A percentile compares a stretch with the other conserved stretches of the same genome.
phyloP scores from a whole-genome alignment of 1,140 invertebrate species.

The Antheraea mylitta region DNA sequence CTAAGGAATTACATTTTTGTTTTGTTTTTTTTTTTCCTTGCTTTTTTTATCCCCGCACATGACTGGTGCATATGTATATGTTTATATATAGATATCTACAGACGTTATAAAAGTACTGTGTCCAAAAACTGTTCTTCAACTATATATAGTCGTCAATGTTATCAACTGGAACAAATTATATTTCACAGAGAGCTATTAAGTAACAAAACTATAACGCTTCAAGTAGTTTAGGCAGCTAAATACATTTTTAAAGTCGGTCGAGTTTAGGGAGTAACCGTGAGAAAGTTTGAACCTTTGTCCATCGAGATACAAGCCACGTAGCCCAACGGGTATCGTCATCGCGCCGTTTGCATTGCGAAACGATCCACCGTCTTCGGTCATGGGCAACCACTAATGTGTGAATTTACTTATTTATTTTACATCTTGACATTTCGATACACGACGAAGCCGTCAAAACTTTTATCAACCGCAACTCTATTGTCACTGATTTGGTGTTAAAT shows the following conservation, averaged over 20 bases:
- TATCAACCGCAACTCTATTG: background rate
- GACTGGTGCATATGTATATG: too few species aligned
- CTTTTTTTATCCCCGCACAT: too few species aligned
- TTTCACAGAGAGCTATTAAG: too few species aligned
- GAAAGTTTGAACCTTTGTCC: conserved; percentile 7
- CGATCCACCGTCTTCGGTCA: conserved; percentile 10
- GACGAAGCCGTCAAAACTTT: background rate
- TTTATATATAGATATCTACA: too few species aligned
- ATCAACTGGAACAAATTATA: too few species aligned
- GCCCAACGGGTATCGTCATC: background rate
- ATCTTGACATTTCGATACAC: conserved; percentile 3
- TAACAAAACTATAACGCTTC: background rate
- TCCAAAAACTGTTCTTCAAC: too few species aligned
- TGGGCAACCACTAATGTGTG: conserved; percentile 11
- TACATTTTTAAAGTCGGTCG: background rate
- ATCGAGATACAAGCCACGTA: background rate
- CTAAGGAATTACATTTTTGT: too few species aligned
- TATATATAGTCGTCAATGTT: too few species aligned
- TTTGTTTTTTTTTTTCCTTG: too few species aligned
- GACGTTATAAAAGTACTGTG: too few species aligned
- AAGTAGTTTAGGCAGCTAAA: background rate
- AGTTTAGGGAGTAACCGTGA: background rate
- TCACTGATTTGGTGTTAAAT: background rate
- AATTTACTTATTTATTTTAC: conserved; percentile 12
- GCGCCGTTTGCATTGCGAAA: conserved; percentile 8